Percentiles rank a stretch among this genome's conserved stretches.
phyloP scores from a whole-genome alignment of 1,140 invertebrate genomes.

The Apis cerana region DNA sequence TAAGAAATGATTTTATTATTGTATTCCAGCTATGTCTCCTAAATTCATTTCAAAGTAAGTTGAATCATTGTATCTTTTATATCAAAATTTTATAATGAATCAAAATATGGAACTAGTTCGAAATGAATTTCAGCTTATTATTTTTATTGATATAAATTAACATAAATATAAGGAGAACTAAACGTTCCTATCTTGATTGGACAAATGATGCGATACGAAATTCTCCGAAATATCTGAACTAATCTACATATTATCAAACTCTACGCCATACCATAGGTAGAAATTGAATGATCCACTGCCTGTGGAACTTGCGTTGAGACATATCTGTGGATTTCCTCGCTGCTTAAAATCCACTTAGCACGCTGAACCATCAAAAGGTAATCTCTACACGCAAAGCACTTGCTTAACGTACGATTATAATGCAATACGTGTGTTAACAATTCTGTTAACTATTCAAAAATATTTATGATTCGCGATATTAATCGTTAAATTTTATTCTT shows the following conservation, averaged over 20 bases:
- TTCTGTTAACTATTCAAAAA: not conserved
- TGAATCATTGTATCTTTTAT: not conserved
- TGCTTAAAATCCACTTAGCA: slow-evolving; percentile 41
- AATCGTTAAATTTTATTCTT: not conserved
- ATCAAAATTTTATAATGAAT: no score
- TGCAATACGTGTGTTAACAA: not conserved
- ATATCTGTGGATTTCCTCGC: slow-evolving; percentile 16
- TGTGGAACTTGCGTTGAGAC: slow-evolving; percentile 50
- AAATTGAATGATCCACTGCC: slow-evolving; percentile 63
- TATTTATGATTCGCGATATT: not conserved
- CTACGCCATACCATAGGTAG: slow-evolving; percentile 33
- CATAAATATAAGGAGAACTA: not conserved
- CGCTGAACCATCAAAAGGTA: slow-evolving; percentile 32
- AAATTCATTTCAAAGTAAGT: no score
- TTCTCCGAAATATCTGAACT: slow-evolving; percentile 48
- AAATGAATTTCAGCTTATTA: not conserved
- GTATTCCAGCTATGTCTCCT: no score
- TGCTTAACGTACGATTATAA: not conserved
- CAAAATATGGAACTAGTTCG: not conserved
- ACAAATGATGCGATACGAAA: slow-evolving; percentile 12
- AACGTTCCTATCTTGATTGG: slow-evolving; percentile 20
- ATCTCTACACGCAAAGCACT: slow-evolving; percentile 23
- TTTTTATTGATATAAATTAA: not conserved
- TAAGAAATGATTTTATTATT: no score
- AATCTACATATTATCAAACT: slow-evolving; percentile 66